Base-by-base conservation (phyloP, 2,888 invertebrate species). In the Cosmia pyralina region DNA sequence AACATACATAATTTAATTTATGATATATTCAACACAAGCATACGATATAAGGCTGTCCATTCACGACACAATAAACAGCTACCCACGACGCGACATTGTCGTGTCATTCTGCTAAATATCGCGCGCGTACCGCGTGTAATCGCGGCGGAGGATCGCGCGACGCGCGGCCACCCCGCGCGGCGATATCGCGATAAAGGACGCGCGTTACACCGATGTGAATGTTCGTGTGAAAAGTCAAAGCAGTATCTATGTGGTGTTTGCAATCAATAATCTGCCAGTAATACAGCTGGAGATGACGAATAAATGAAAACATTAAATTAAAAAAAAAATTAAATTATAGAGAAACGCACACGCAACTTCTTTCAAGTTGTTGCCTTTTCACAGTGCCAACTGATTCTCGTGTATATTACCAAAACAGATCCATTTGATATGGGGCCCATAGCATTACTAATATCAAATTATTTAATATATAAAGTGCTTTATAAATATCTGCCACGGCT, bases 21-120 rank as follows among this genome's bases (percentile, higher is more conserved):
- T 83, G 74, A 81, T 81, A 81, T 71, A 67, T 74, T 81, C 83
- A 74, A 70, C 83, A 53, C 79, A 82, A 65, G 66, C 83, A 72
- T 79, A 83, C 71, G 77, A 86, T 82, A 86, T 85, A 88, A 88
- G 84, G 87, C 79, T 72, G 81, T 70, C 84, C 86, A 87, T 82
- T 87, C 87, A 88, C 88, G 85, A 85, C 85, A 87, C 88, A 88
- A 89, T 87, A 89, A 89, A 87, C 87, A 86, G 88, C 90, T 89
- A 85, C 90, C 91, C 92, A 91, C 91, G 90, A 88, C 83, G 89
- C 89, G 89, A 88, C 90, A 85, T 87, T 83, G 90, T 92, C 91
- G 92, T 92, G 92, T 93, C 92, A 90, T 87, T 90, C 87, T 85
- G 91, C 92, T 90, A 92, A 90, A 92, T 91, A 92, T 91, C 91